These are phyloP conservation scores for Polydrusus pterygomalis DNA, from an alignment of 2,888 invertebrate genomes.

Conservation along the genomic window DNA sequence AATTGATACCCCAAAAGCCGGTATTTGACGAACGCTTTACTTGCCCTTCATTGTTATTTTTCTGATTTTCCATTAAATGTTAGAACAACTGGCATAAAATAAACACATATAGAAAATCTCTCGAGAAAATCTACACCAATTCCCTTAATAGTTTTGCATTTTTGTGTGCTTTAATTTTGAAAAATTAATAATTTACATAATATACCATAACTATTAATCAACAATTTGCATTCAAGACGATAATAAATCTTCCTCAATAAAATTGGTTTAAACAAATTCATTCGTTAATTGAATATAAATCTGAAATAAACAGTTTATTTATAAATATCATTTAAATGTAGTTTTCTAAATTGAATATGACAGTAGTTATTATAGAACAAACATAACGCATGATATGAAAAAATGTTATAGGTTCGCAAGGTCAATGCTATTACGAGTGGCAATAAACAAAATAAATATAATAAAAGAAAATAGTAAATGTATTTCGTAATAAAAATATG, in stretches of 20 bases:
- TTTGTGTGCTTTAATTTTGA: no score
- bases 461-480: neutral
- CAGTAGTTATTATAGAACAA: slow-evolving; percentile 12
- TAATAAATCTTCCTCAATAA: slow-evolving; percentile 33
- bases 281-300: slow-evolving; percentile 37
- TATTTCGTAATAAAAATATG: no score
- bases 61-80: no score
- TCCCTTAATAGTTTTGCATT: no score
- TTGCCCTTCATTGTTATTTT: no score
- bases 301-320: slow-evolving; percentile 38
- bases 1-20: no score
- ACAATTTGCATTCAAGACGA: slow-evolving; percentile 3
- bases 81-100: no score
- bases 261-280: slow-evolving; percentile 34
- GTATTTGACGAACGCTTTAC: no score
- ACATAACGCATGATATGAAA: neutral
- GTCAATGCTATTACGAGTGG: neutral
- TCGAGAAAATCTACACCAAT: no score
- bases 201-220: slow-evolving; percentile 4
- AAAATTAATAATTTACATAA: slow-evolving; percentile 11
- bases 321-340: slow-evolving; percentile 38
- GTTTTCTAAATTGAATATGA: slow-evolving; percentile 8
- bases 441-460: neutral
- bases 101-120: no score
- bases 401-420: neutral